phyloP scores from a whole-genome alignment of 2,113 vertebrate species.

The Zootoca vivipara region DNA sequence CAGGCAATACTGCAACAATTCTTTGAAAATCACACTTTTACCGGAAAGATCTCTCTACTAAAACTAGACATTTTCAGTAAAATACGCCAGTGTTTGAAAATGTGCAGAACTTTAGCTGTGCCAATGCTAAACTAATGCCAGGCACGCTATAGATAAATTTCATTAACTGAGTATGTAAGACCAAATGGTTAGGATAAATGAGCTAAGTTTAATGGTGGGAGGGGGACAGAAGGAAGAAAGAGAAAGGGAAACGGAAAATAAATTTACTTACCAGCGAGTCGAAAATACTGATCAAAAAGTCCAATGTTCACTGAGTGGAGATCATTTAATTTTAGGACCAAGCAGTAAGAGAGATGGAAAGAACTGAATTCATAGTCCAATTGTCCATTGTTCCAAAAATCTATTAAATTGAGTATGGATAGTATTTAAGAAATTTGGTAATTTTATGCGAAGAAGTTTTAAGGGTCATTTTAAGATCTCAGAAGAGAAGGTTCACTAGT shows the following conservation, averaged over 20 bases:
- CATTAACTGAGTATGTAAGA: neutral
- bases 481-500: neutral
- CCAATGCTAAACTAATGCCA: neutral
- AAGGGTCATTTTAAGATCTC: neutral
- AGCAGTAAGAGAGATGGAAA: constrained; percentile 85
- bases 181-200: neutral
- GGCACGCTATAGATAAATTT: neutral
- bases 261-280: constrained; percentile 86
- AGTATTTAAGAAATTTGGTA: neutral
- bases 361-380: constrained; percentile 76
- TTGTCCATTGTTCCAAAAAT: constrained; percentile 80
- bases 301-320: constrained; percentile 91
- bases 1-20: too few relatives aligned
- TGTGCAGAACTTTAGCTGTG: neutral
- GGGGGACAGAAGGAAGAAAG: neutral
- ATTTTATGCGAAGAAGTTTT: neutral
- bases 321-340: constrained; percentile 82
- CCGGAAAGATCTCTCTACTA: neutral
- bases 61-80: neutral
- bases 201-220: neutral
- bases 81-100: neutral
- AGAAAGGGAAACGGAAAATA: neutral
- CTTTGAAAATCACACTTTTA: neutral
- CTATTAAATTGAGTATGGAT: constrained; percentile 59
- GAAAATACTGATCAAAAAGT: constrained; percentile 96